phyloP scores from a whole-genome alignment of 2,888 invertebrate species.

The Gnatocerus cornutus region DNA sequence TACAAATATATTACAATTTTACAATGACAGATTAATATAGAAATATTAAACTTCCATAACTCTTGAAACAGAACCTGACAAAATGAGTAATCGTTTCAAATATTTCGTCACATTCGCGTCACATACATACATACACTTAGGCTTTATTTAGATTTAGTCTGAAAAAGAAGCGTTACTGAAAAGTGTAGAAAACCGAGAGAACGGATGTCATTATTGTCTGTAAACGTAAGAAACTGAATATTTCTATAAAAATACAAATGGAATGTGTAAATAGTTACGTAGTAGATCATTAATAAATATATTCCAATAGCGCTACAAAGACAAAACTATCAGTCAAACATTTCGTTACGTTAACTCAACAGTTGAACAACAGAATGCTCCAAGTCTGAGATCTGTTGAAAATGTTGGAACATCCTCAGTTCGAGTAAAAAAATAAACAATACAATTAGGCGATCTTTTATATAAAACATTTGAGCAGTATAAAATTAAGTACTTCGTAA shows the following conservation, averaged over 20 bases:
- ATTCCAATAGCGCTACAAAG: constrained; percentile 21
- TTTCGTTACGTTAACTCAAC: constrained; percentile 16
- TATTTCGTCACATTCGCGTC: constrained; percentile 45
- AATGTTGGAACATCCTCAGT: constrained; percentile 37
- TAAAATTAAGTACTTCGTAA: constrained; percentile 63
- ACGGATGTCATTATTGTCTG: constrained; percentile 38
- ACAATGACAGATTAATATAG: constrained; percentile 65
- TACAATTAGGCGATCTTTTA: constrained; percentile 57
- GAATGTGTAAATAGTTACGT: constrained; percentile 47
- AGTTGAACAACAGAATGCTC: constrained; percentile 14
- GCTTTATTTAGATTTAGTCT: constrained; percentile 49
- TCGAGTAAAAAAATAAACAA: constrained; percentile 45
- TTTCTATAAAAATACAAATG: constrained; percentile 47
- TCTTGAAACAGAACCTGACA: constrained; percentile 22
- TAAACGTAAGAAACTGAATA: constrained; percentile 27
- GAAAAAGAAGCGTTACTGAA: constrained; percentile 40
- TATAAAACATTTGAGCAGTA: constrained; percentile 65
- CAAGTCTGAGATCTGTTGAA: constrained; percentile 51
- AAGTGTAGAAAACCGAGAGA: background rate
- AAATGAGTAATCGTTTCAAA: constrained; percentile 12
- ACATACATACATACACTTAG: constrained; percentile 57
- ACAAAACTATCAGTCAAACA: constrained; percentile 47
- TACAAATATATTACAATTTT: constrained; percentile 72
- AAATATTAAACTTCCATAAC: constrained; percentile 36
- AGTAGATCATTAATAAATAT: constrained; percentile 48